phyloP scores from a whole-genome alignment of 2,113 vertebrate genomes.

The Trematocara zebra region DNA sequence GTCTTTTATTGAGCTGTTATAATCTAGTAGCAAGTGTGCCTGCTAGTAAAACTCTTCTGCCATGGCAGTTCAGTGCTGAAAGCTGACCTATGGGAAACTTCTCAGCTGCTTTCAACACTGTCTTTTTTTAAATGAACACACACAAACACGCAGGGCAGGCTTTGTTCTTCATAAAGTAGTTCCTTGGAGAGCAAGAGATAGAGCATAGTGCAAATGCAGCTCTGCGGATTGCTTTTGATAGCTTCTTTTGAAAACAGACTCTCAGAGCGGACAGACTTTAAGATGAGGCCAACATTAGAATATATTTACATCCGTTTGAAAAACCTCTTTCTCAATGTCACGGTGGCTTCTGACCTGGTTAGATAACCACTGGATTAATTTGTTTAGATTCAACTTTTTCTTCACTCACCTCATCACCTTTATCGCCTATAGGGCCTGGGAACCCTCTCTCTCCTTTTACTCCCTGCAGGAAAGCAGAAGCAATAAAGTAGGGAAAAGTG shows the following conservation, averaged over 20 bases:
- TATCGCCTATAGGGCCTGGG: constrained; percentile 85
- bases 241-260: constrained; percentile 7
- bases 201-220: neutral
- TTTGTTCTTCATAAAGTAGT: neutral
- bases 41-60: neutral
- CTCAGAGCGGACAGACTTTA: neutral
- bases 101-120: neutral
- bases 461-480: constrained; percentile 75
- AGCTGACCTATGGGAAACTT: constrained; percentile 21
- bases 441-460: constrained; percentile 95
- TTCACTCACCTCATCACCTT: constrained; percentile 88
- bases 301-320: constrained; percentile 43
- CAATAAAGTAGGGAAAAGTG: neutral
- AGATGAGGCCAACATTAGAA: constrained; percentile 12
- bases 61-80: neutral
- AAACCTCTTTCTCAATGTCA: constrained; percentile 19
- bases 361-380: constrained; percentile 1
- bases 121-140: constrained; percentile 4
- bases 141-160: neutral
- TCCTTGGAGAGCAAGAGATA: neutral
- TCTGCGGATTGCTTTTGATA: constrained; percentile 9
- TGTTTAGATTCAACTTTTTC: constrained; percentile 2
- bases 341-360: neutral
- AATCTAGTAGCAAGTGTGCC: neutral
- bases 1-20: neutral